Evolutionary conservation across 2,113 vertebrate genomes (phyloP), one percentile per base, ranked within the genome.

Genomic region (Uria aalge): DNA sequence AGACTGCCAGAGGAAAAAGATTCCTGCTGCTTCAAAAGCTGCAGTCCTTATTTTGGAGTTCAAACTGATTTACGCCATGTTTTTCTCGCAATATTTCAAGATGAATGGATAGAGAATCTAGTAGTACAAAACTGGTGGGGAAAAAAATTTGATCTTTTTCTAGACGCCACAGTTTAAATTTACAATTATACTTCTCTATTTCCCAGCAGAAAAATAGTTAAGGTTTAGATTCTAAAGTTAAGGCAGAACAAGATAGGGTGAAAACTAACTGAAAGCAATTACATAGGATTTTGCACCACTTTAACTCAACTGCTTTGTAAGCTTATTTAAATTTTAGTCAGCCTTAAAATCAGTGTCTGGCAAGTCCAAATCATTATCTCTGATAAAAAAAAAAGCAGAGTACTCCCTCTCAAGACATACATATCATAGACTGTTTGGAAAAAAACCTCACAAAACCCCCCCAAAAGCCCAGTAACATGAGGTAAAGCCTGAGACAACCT

Each of bases 301-400:
- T 81, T 17, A 88, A 64, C 32, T 72, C 71, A 38, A 56, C 15
- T 64, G 57, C 23, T 79, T 83, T 76, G 34, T 56, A 64, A 68
- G 18, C 67, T 83, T 75, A 85, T 81, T 96, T 86, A 63, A 83
- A 91, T 86, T 96, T 91, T 55, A 91, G 89, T 89, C 41, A 91
- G 11, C 38, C 40, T 88, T 79, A 76, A 88, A 68, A 52, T 4
- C 41, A 72, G 43, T 20, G 20, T 41, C 71, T 85, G 34, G 27
- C 66, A 92, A 82, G 62, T 83, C 52, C 66, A 88, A 88, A 85
- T 63, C 22, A 62, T 66, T 77, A 41, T 30, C 30, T 22, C 11
- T 48, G 24, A 88, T 60, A 11, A 23, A 40, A 48, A 38, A 90
- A 90, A 47, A 41, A 66, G 15, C 12, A 68, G 59, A 82, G 11